Evolutionary conservation across 2,888 invertebrate species (phyloP), one percentile per base, ranked within the genome.

Genomic region (Megastigmus dorsalis): DNA sequence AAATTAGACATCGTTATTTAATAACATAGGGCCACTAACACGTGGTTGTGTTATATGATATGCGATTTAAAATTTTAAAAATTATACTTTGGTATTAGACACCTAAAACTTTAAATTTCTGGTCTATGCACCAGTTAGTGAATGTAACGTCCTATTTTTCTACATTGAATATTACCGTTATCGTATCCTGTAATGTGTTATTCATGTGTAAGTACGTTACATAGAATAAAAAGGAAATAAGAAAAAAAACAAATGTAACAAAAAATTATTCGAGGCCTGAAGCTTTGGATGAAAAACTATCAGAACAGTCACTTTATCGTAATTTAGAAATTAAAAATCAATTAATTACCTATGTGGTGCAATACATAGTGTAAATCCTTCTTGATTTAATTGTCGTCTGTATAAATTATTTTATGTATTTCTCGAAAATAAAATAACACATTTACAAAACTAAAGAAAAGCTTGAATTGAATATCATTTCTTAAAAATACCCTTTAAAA

Each of bases 61-160:
- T 41, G 38, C 65, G 33, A 66, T 52, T 48, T 30, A 60, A 55
- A 50, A 57, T 55, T 18, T 28, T 26, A 45, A 73, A n/a, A 57
- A 69, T 63, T 65, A 63, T 72, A 52, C 50, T 65, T 69, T 48
- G 48, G 54, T 62, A 76, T 66, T 76, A 74, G 70, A 70, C 15
- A 62, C 67, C 72, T 77, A 57, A 45, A 62, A 69, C 63, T 74
- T 70, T 71, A 72, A 77, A 79, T 76, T 75, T 71, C 68, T 71
- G 67, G 65, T 66, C 50, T 15, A 23, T 6, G 26, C 20, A 45
- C 66, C 67, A 77, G 65, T 60, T 75, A 38, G 74, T 79, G 67
- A 78, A 81, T 79, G 78, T 81, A 82, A 81, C 80, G 79, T 82
- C 83, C 81, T 84, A 84, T 84, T 85, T 85, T 85, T 85, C 84